These are phyloP conservation scores for Halcyon smyrnensis DNA, from an alignment of 2,797 vertebrate species.

Conservation along the genomic window DNA sequence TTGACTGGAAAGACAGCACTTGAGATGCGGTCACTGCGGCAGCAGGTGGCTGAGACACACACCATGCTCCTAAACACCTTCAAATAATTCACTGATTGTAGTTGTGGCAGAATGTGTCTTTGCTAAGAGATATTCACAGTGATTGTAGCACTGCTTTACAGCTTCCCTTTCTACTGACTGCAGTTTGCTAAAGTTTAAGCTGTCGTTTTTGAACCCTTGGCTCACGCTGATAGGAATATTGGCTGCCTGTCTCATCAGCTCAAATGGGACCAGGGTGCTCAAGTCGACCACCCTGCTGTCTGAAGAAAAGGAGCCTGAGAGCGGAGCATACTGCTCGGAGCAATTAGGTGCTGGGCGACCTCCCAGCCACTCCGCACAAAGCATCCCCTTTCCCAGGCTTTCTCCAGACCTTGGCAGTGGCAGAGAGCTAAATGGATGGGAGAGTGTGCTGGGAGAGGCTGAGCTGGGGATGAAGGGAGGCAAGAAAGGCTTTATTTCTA, in stretches of 20 bases:
- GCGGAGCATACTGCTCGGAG: neutral
- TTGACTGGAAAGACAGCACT: neutral
- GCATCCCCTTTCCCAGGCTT: constrained; percentile 47
- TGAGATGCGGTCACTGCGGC: neutral
- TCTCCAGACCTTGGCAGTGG: constrained; percentile 38
- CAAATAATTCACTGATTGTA: neutral
- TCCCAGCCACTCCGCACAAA: neutral
- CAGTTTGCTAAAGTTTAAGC: neutral
- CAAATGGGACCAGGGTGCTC: neutral
- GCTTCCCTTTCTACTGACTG: neutral
- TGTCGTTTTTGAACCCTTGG: neutral
- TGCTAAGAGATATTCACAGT: neutral
- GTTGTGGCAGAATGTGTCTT: neutral
- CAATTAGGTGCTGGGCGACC: constrained; percentile 7
- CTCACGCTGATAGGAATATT: neutral
- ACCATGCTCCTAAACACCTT: neutral
- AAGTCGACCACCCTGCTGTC: neutral
- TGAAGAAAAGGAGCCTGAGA: constrained; percentile 24
- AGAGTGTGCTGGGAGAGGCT: neutral
- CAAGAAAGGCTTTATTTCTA: neutral
- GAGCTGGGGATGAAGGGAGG: neutral
- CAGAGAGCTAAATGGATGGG: neutral
- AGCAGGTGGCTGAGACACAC: neutral
- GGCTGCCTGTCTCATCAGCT: neutral
- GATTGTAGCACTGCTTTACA: neutral